phyloP scores from a whole-genome alignment of 2,113 vertebrate genomes.

The Glareola pratincola region DNA sequence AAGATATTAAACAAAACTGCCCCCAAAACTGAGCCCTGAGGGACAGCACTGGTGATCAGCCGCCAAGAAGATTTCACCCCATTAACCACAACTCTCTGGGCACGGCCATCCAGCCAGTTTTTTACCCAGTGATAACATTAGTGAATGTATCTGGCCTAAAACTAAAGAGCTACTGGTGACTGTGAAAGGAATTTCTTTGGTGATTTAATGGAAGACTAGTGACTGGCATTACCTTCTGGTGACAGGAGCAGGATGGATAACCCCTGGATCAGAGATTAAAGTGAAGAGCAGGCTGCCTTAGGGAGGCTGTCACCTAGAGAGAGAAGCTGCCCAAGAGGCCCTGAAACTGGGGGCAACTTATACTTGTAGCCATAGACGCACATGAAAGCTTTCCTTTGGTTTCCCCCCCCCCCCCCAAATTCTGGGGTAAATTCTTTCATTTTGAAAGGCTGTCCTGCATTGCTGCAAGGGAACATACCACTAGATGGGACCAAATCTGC shows the following conservation, averaged over 20 bases:
- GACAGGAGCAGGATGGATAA: background rate
- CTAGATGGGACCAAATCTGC: background rate
- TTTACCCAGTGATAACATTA: too few relatives aligned
- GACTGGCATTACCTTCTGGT: background rate
- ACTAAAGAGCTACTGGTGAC: background rate
- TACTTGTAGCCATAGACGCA: background rate
- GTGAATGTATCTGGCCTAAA: background rate
- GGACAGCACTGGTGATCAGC: too few relatives aligned
- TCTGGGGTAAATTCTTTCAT: background rate
- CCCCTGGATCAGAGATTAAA: background rate
- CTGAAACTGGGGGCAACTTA: background rate
- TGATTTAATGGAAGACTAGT: background rate
- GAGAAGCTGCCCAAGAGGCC: background rate
- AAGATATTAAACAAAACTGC: too few relatives aligned
- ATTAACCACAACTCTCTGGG: too few relatives aligned
- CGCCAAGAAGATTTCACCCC: too few relatives aligned
- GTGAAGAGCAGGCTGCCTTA: background rate
- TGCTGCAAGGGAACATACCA: background rate
- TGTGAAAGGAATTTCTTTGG: background rate
- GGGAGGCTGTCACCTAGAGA: background rate
- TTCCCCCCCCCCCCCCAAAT: accelerated
- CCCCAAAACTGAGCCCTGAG: too few relatives aligned
- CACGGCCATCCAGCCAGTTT: too few relatives aligned
- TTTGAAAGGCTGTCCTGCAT: background rate
- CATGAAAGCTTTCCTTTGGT: background rate